Base-by-base conservation (phyloP, 2,888 invertebrate species). In the Hypselothyrea guttata region DNA sequence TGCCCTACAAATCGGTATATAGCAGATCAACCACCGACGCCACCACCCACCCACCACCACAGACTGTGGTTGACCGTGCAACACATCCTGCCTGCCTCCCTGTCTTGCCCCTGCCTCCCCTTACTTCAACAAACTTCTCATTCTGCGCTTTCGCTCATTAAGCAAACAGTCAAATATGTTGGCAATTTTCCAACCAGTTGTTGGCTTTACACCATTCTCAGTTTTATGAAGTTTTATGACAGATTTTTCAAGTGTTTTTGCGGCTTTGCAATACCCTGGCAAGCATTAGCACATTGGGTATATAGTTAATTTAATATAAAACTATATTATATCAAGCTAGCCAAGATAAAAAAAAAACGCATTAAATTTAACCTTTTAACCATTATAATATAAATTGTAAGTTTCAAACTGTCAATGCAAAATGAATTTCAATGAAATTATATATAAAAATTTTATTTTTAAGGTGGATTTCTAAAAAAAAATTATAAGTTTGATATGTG, bases 81-180 rank as follows among this genome's bases (percentile, higher is more conserved):
- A 34, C 48, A 55, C 34, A 34, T 15, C 30, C 49, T 41, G 28
- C 11, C 41, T 11, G 30, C 40, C 42, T 41, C 49, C 31, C 4
- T 47, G 5, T 4, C 28, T 57, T 38, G 61, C 74, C 58, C 53
- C 46, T 44, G 45, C 35, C 15, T 9, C 1, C 11, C 1, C 2
- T 5, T 22, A 22, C 22, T 22, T 22, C 5, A 22, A 22, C 22
- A 22, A 2, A 22, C 22, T 22, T 22, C 22, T 5, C 22, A 22
- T 49, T 49, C 15, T 22, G 46, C 44, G 48, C 44, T 51, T 60
- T 56, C 53, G 69, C 69, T 81, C 83, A 84, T 79, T 79, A 79
- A 78, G 66, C 85, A 82, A 84, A 75, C 67, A 67, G 59, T 60
- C 69, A 66, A 84, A 84, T 86, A 86, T 86, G 84, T 73, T 84